Evolutionary conservation across 2,113 vertebrate species (phyloP).

Genomic region (Regulus satrapa): DNA sequence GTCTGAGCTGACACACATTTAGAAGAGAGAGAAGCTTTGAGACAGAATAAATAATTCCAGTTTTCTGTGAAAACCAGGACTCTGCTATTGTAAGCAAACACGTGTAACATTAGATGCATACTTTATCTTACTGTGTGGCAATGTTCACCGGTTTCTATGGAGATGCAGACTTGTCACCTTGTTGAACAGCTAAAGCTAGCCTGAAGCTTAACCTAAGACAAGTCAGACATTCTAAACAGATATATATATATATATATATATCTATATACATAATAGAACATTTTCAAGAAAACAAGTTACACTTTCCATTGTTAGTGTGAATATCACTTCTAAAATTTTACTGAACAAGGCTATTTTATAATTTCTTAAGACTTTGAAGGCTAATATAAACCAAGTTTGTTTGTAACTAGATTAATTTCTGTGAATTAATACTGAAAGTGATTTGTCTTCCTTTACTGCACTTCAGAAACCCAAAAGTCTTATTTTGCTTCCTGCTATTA

Average conservation of each 20-base stretch:
- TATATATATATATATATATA: background rate
- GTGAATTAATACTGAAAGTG: background rate
- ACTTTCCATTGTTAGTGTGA: background rate
- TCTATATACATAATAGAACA: background rate
- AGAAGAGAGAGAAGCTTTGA: background rate
- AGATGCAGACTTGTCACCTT: background rate
- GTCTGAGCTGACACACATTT: background rate
- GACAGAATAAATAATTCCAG: background rate
- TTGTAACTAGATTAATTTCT: background rate
- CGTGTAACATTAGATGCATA: background rate
- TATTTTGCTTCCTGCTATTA: constrained; percentile 52
- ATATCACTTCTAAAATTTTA: background rate
- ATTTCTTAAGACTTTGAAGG: background rate
- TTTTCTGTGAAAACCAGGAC: background rate
- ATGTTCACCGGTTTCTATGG: background rate
- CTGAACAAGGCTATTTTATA: background rate
- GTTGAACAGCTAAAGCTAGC: background rate
- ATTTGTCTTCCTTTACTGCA: background rate
- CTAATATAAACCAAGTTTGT: background rate
- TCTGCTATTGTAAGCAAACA: background rate
- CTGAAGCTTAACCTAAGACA: background rate
- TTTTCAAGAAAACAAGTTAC: background rate
- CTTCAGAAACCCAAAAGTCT: constrained; percentile 27
- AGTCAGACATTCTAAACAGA: background rate
- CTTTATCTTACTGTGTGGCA: background rate